Percentiles rank a stretch among this genome's conserved stretches.
phyloP scores from a whole-genome alignment of 2,888 invertebrate genomes.

The Nipponacmea schrenckii region DNA sequence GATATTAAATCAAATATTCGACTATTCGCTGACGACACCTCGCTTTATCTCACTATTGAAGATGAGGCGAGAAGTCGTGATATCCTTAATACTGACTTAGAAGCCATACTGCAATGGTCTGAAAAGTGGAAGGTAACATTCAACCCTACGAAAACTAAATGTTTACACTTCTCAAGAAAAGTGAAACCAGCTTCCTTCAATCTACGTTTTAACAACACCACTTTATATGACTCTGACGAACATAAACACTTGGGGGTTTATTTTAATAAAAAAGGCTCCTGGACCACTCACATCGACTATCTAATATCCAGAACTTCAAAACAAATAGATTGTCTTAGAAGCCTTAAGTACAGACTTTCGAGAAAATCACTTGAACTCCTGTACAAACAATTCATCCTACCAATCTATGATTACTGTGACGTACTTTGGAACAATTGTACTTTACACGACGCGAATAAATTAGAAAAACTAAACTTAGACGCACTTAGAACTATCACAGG shows the following conservation, averaged over 20 bases:
- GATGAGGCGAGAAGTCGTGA: background rate
- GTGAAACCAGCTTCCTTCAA: background rate
- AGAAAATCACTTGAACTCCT: background rate
- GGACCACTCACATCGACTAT: too few species aligned
- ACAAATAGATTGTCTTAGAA: background rate
- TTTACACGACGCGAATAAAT: background rate
- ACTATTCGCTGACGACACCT: background rate
- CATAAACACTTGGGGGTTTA: too few species aligned
- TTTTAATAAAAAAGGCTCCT: too few species aligned
- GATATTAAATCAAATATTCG: background rate
- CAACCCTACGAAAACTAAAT: background rate
- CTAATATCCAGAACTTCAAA: background rate
- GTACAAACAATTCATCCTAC: background rate
- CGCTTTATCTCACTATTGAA: background rate
- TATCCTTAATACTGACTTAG: background rate
- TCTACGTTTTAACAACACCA: background rate
- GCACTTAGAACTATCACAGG: background rate
- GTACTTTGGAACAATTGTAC: background rate
- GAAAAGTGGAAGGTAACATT: background rate
- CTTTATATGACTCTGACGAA: too few species aligned
- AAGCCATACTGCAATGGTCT: background rate
- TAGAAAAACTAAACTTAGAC: constrained; percentile 1
- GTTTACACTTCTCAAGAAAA: background rate
- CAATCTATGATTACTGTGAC: background rate
- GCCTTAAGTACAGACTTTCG: background rate